A percentile compares a stretch with the other conserved stretches of the same genome.
phyloP scores from a whole-genome alignment of 2,888 invertebrate genomes.

The Epinotia demarniana region DNA sequence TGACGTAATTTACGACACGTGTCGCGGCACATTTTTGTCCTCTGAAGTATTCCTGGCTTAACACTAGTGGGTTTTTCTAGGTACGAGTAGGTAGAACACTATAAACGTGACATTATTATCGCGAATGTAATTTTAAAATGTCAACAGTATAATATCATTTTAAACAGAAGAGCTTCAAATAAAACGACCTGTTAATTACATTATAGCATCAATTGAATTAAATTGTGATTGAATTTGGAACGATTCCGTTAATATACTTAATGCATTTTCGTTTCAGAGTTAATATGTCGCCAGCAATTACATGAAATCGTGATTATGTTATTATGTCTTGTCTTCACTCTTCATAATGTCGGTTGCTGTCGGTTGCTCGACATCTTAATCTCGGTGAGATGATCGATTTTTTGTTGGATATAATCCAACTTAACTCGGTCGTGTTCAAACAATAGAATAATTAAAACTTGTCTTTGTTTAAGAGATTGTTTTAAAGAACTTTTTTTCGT shows the following conservation, averaged over 20 bases:
- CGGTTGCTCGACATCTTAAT: conserved; percentile 54
- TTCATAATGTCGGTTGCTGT: conserved; percentile 38
- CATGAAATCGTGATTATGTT: conserved; percentile 64
- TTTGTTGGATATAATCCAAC: conserved; percentile 40
- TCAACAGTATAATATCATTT: conserved; percentile 17
- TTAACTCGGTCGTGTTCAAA: conserved; percentile 30
- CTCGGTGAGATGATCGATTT: conserved; percentile 46
- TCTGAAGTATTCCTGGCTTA: too few species aligned
- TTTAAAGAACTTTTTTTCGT: conserved; percentile 1
- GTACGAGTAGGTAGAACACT: background rate
- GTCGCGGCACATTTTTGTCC: too few species aligned
- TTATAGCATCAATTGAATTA: background rate
- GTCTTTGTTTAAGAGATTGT: conserved; percentile 21
- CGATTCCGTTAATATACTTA: background rate
- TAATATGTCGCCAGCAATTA: conserved; percentile 54
- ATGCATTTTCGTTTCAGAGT: conserved; percentile 2
- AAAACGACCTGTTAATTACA: background rate
- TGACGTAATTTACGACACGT: too few species aligned
- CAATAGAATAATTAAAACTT: conserved; percentile 33
- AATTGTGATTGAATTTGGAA: conserved; percentile 3
- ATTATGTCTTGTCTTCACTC: conserved; percentile 52
- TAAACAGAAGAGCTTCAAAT: background rate
- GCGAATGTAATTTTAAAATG: conserved; percentile 21
- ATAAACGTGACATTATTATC: conserved; percentile 11
- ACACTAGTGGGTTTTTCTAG: too few species aligned